These are phyloP conservation scores for Glareola pratincola DNA, from an alignment of 2,113 vertebrate species.

Conservation along the genomic window DNA sequence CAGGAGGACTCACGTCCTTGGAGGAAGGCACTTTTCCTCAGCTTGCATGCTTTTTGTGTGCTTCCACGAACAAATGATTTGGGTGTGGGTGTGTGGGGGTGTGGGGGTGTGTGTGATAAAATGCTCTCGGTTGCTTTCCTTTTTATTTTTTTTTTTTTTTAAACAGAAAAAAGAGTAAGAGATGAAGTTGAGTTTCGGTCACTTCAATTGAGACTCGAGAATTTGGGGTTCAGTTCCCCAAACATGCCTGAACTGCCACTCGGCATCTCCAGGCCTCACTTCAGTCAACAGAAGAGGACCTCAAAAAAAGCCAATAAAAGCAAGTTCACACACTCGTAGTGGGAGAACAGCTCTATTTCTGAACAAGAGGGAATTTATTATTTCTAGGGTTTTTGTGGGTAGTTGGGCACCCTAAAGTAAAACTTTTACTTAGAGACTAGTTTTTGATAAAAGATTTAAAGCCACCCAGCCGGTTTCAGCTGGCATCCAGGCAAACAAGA, in stretches of 20 bases:
- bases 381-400: not conserved
- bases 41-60: not conserved
- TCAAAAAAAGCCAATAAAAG: not conserved
- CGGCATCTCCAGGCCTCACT: not conserved
- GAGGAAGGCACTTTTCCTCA: not conserved
- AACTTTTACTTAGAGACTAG: not conserved
- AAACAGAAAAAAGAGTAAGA: not conserved
- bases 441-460: conserved; percentile 6
- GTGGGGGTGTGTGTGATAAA: not conserved
- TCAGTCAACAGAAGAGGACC: not conserved
- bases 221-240: not conserved
- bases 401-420: not conserved
- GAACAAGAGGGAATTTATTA: not conserved
- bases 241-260: not conserved
- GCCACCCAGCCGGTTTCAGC: not conserved
- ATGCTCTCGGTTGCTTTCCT: not conserved
- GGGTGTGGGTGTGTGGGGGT: too few relatives aligned
- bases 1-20: not conserved
- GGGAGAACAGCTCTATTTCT: not conserved
- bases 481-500: conserved; percentile 10
- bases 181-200: not conserved
- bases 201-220: not conserved
- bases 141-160: too few relatives aligned
- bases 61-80: not conserved
- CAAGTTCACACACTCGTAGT: not conserved